Evolutionary conservation across 2,888 invertebrate genomes (phyloP).

Genomic region (Nomada fucata): DNA sequence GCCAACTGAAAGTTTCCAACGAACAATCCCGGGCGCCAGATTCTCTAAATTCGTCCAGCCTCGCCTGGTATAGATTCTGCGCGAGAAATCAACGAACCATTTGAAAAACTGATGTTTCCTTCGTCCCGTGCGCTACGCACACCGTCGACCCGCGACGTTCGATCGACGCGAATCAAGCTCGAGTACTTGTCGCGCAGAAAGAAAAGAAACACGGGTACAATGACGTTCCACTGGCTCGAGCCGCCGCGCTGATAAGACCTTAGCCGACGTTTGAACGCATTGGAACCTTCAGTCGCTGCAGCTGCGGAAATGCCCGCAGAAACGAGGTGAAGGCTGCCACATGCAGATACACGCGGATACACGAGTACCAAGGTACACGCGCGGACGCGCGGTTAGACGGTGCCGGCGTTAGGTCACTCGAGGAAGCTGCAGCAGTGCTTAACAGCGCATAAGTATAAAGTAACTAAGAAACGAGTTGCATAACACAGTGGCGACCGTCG

Average conservation of each 20-base stretch:
- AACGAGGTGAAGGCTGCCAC: conserved; percentile 82
- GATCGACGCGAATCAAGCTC: neutral
- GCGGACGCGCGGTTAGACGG: conserved; percentile 13
- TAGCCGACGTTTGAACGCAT: conserved; percentile 58
- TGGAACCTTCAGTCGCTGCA: conserved; percentile 66
- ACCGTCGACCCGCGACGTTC: no score
- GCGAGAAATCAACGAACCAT: no score
- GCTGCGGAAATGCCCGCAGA: conserved; percentile 81
- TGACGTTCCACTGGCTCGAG: neutral
- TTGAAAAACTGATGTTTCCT: no score
- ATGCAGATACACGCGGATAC: conserved; percentile 49
- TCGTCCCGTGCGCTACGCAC: no score
- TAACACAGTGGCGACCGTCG: conserved; percentile 63
- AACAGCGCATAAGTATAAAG: conserved; percentile 65
- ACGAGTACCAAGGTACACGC: conserved; percentile 9
- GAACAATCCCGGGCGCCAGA: neutral
- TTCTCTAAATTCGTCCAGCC: neutral
- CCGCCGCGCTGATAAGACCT: conserved; percentile 38
- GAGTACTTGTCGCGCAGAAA: neutral
- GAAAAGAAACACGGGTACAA: neutral
- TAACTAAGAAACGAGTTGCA: conserved; percentile 71
- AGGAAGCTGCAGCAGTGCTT: conserved; percentile 65
- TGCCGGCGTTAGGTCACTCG: conserved; percentile 51
- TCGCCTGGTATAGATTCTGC: no score
- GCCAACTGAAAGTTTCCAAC: conserved; percentile 12